Base-by-base conservation (phyloP, 2,797 vertebrate genomes). In the Squalus acanthias region DNA sequence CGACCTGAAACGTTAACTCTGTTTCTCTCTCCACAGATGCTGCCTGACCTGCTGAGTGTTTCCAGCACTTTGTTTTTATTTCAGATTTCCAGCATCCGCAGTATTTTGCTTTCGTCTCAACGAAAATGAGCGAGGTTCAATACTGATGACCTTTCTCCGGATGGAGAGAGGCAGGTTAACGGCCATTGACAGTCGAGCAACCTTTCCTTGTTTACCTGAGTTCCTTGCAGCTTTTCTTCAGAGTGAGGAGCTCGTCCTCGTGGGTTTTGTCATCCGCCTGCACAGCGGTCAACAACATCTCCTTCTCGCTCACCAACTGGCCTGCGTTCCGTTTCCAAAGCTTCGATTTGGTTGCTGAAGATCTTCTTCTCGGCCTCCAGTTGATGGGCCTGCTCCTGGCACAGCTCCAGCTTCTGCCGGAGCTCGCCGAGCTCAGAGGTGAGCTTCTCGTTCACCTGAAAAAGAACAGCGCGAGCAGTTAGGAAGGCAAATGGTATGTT, bases 301-400 rank as follows among this genome's bases (percentile, higher is more conserved):
- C 97, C 96, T 98, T 98, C 96, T 98, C 98, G 96, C 92, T 96
- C 82, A 97, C 97, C 96, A 98, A 97, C 96, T 97, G 97, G n/a
- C 96, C 93, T n/a, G 9, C 96, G 82, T 96, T 98, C 97, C 10
- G 96, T 96, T 97, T 98, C 97, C 93, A 98, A 97, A 13, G 97
- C 97, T 85, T 72, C 94, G 39, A 98, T 96, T 69, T 96, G 97
- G 96, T 96, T 97, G 85, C 96, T 97, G 12, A 96, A 97, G 82
- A 96, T 96, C 24, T 96, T 95, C 93, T 96, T 97, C 96, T 98
- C 98, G 12, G 97, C 97, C 74, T 96, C 97, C 29, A 97, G 96
- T 96, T 97, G 97, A 88, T 97, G 97, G 24, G 98, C 96, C 96
- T 98, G 96, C 69, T 96, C 96, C 96, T 97, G 96, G 79, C 97